Percentiles rank a stretch among this genome's conserved stretches.
Conservation (phyloP, 2,888 invertebrate species). For the Miltochrista miniata region DNA sequence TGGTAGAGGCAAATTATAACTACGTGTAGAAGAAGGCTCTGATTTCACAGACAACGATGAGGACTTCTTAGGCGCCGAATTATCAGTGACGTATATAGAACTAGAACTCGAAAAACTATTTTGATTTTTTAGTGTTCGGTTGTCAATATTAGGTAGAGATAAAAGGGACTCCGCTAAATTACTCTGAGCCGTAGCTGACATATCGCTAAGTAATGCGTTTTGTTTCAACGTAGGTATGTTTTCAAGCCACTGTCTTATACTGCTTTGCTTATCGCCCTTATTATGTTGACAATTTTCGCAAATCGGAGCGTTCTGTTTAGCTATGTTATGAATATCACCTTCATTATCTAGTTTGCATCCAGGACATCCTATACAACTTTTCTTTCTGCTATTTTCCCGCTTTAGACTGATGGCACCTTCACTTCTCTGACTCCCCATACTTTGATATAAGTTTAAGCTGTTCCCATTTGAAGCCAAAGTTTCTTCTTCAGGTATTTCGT, state of each 20-base stretch:
- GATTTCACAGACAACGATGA: slow-evolving; percentile 68
- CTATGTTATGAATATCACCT: slow-evolving; percentile 60
- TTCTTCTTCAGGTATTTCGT: slow-evolving; percentile 93
- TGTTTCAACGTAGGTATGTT: slow-evolving; percentile 84
- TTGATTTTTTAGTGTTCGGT: slow-evolving; percentile 61
- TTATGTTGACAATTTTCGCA: slow-evolving; percentile 81
- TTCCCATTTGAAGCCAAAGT: slow-evolving; percentile 75
- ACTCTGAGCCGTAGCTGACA: slow-evolving; percentile 49
- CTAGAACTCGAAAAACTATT: slow-evolving; percentile 65
- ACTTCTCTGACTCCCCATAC: slow-evolving; percentile 79
- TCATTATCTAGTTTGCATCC: slow-evolving; percentile 79
- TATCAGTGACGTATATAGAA: slow-evolving; percentile 53
- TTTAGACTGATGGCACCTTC: slow-evolving; percentile 84
- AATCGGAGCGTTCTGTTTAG: slow-evolving; percentile 71
- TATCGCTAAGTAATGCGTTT: slow-evolving; percentile 50
- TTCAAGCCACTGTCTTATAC: slow-evolving; percentile 90
- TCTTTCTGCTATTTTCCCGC: slow-evolving; percentile 85
- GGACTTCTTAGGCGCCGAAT: slow-evolving; percentile 54
- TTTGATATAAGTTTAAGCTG: slow-evolving; percentile 74
- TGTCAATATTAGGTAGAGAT: slow-evolving; percentile 59
- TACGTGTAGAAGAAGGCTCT: slow-evolving; percentile 66
- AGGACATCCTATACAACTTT: slow-evolving; percentile 86
- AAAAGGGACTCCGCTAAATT: slow-evolving; percentile 62
- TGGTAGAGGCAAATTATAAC: slow-evolving; percentile 71
- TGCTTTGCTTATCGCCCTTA: slow-evolving; percentile 88